phyloP scores from a whole-genome alignment of 64 coral and sea anemone genomes.

The Catalaphyllia jardinei region DNA sequence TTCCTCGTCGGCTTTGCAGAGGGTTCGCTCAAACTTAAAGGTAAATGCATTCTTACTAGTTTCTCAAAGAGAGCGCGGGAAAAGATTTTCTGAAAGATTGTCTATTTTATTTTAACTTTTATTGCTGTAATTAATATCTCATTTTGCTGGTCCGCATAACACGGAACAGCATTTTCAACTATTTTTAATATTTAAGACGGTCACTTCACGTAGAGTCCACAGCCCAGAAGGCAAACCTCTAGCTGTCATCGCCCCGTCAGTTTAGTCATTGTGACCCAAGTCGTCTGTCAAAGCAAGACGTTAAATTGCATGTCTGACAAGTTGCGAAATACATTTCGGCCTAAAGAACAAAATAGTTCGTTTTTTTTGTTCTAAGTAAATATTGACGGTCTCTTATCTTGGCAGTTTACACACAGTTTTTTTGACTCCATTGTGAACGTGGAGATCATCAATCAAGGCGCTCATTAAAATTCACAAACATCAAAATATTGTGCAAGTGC shows the following conservation, averaged over 20 bases:
- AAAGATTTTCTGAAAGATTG: no score
- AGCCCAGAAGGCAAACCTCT: not conserved
- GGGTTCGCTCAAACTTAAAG: no score
- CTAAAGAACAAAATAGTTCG: not conserved
- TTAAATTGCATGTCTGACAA: not conserved
- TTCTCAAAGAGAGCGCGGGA: not conserved
- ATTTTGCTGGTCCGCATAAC: not conserved
- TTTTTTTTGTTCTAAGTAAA: slow-evolving; percentile 7
- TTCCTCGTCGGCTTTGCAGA: no score
- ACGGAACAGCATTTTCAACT: not conserved
- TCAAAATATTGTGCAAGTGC: not conserved
- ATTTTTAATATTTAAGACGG: not conserved
- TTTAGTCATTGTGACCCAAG: not conserved
- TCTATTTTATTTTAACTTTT: no score
- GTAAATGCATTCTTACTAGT: not conserved
- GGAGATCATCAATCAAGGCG: not conserved
- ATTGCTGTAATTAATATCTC: not conserved
- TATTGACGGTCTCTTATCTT: not conserved
- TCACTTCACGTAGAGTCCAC: not conserved
- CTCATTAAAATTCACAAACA: not conserved
- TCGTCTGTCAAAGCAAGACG: not conserved
- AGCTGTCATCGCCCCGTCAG: not conserved
- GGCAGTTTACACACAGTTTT: not conserved
- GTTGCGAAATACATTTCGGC: not conserved
- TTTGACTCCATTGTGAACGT: not conserved